Conservation (phyloP, 2,888 invertebrate genomes). For the Heliconius cydno region DNA sequence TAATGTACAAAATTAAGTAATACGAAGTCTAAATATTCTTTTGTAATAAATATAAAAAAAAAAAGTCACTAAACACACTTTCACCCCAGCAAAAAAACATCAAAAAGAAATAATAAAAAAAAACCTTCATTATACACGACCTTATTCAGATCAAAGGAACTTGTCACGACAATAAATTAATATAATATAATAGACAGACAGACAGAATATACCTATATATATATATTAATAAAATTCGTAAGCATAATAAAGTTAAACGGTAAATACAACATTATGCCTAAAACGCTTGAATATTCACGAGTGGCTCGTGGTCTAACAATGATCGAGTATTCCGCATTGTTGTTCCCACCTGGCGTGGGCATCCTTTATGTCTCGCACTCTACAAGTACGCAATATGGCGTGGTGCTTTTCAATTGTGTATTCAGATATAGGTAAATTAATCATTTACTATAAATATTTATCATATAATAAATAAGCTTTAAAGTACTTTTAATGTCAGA, state of each 20-base stretch:
- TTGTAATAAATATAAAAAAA: too few relatives aligned
- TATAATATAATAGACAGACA: background rate
- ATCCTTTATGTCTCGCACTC: slow-evolving; percentile 28
- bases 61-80: background rate
- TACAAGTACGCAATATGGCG: slow-evolving; percentile 16
- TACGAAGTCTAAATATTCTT: too few relatives aligned
- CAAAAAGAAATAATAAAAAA: background rate
- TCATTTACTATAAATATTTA: background rate
- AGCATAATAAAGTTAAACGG: slow-evolving; percentile 4
- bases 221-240: background rate
- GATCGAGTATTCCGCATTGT: slow-evolving; percentile 42
- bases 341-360: slow-evolving; percentile 36
- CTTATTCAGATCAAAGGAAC: background rate
- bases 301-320: slow-evolving; percentile 39
- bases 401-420: slow-evolving; percentile 27
- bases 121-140: background rate
- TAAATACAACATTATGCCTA: slow-evolving; percentile 27
- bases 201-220: background rate
- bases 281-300: slow-evolving; percentile 40
- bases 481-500: background rate
- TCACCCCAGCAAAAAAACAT: background rate
- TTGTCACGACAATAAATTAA: background rate
- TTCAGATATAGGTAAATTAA: slow-evolving; percentile 21
- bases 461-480: too few relatives aligned
- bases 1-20: too few relatives aligned